A percentile compares a stretch with the other conserved stretches of the same genome.
phyloP scores from a whole-genome alignment of 2,797 vertebrate genomes.

The Poliocrania exsul region DNA sequence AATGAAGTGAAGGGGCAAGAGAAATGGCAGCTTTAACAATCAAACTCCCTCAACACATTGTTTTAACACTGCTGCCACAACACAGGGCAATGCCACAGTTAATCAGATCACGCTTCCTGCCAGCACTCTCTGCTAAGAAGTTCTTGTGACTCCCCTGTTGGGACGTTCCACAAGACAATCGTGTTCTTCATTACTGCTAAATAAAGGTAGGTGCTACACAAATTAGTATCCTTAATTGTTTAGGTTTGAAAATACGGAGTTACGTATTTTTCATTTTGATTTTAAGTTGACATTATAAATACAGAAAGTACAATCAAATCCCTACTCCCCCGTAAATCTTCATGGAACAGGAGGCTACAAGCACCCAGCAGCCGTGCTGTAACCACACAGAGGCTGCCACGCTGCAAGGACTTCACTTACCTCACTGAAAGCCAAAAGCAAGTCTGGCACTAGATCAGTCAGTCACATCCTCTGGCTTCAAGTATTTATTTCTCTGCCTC shows the following conservation, averaged over 20 bases:
- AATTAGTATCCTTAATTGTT: conserved; percentile 19
- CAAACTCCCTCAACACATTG: conserved; percentile 60
- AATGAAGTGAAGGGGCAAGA: conserved; percentile 66
- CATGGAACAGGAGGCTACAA: background rate
- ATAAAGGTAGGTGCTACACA: background rate
- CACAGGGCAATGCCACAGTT: conserved; percentile 52
- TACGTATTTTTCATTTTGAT: background rate
- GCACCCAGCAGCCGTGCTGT: background rate
- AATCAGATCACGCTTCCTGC: conserved; percentile 61
- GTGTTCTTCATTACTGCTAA: conserved; percentile 38
- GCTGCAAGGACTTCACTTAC: background rate
- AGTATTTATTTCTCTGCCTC: conserved; percentile 63
- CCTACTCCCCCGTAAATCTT: background rate
- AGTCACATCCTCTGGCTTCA: conserved; percentile 4
- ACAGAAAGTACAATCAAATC: background rate
- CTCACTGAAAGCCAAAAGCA: conserved; percentile 13
- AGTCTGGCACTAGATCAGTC: conserved; percentile 18
- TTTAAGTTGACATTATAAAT: background rate
- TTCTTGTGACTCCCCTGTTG: conserved; percentile 30
- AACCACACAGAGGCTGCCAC: background rate
- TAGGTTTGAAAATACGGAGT: background rate
- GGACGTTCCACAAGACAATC: conserved; percentile 39
- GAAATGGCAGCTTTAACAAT: conserved; percentile 69
- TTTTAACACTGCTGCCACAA: conserved; percentile 57
- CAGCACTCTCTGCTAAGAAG: background rate